phyloP scores from a whole-genome alignment of 2,888 invertebrate genomes.

The Cryptocephalus primarius region DNA sequence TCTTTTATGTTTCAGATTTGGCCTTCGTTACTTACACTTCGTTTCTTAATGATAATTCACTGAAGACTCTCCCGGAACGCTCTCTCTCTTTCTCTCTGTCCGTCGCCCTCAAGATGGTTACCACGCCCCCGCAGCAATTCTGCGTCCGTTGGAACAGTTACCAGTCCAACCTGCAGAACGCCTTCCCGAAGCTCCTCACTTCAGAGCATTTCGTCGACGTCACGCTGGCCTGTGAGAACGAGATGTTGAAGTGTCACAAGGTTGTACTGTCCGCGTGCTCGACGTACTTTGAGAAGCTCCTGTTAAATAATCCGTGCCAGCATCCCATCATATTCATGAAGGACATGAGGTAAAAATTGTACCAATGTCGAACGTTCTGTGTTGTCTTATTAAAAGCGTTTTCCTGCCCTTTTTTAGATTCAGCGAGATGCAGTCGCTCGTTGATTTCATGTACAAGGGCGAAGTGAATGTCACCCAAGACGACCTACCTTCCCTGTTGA shows the following conservation, averaged over 20 bases:
- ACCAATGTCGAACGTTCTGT: too few species aligned
- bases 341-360: constrained; percentile 54
- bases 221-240: constrained; percentile 77
- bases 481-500: constrained; percentile 67
- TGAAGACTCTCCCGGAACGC: constrained; percentile 1
- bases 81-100: too few species aligned
- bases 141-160: constrained; percentile 76
- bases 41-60: constrained; percentile 2
- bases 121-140: constrained; percentile 49
- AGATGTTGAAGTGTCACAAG: constrained; percentile 78
- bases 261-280: constrained; percentile 78
- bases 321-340: constrained; percentile 77
- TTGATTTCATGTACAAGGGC: constrained; percentile 86
- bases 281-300: constrained; percentile 67
- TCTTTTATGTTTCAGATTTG: too few species aligned
- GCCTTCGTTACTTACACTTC: too few species aligned
- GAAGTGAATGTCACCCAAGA: constrained; percentile 82
- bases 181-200: constrained; percentile 62
- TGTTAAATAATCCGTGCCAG: constrained; percentile 75
- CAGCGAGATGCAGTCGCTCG: constrained; percentile 75
- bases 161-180: constrained; percentile 66
- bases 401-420: constrained; percentile 38
- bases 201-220: constrained; percentile 83
- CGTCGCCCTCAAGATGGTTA: constrained; percentile 13
- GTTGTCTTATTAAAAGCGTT: too few species aligned